Evolutionary conservation across 2,888 invertebrate genomes (phyloP).

Genomic region (Thumatha senex): DNA sequence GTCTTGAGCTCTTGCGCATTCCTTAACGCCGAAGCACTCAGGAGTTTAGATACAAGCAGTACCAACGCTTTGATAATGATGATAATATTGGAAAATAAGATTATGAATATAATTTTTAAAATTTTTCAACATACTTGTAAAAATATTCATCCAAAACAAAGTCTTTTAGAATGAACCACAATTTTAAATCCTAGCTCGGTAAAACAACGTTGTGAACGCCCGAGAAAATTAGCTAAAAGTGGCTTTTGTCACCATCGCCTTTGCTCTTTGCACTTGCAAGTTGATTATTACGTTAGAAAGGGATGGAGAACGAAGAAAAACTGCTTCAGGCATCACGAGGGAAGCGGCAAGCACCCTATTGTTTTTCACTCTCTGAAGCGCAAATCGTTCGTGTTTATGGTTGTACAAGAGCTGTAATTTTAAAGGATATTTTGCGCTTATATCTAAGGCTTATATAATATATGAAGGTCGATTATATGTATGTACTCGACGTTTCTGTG

Average conservation of each 20-base stretch:
- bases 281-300: constrained; percentile 37
- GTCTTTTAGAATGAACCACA: constrained; percentile 46
- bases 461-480: too few relatives aligned
- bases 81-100: too few relatives aligned
- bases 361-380: constrained; percentile 75
- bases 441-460: constrained; percentile 14
- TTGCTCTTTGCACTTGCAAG: constrained; percentile 46
- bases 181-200: constrained; percentile 40
- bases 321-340: constrained; percentile 74
- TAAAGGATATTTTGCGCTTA: constrained; percentile 56
- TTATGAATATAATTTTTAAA: too few relatives aligned
- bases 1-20: too few relatives aligned
- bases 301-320: constrained; percentile 57
- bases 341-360: constrained; percentile 78
- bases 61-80: too few relatives aligned
- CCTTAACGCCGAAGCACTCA: too few relatives aligned
- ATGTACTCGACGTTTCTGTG: too few relatives aligned
- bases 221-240: constrained; percentile 80
- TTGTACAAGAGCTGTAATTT: constrained; percentile 59
- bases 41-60: too few relatives aligned
- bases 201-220: constrained; percentile 61
- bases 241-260: constrained; percentile 59
- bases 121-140: too few relatives aligned
- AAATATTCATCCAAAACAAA: too few relatives aligned
- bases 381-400: constrained; percentile 56